These are phyloP conservation scores for Melikaiella ostensackeni DNA, from an alignment of 2,888 invertebrate species.

Conservation along the genomic window DNA sequence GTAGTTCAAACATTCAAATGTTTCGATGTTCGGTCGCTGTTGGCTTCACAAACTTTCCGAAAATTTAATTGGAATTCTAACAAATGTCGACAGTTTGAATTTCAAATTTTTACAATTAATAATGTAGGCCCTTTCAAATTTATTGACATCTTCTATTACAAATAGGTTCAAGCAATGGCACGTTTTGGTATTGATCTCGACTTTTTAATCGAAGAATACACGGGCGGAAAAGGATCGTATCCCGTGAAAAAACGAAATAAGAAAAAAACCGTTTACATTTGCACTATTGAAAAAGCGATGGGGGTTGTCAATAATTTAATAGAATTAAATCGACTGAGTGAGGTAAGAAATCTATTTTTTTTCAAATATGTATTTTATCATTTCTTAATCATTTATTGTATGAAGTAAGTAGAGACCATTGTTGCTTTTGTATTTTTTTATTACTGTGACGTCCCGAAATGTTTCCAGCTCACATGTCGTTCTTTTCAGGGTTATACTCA, in stretches of 20 bases:
- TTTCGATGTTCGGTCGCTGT: too few species aligned
- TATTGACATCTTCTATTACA: not conserved
- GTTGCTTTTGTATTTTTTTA: too few species aligned
- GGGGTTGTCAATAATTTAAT: constrained; percentile 91
- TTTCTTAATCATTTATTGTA: constrained; percentile 32
- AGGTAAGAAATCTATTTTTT: constrained; percentile 56
- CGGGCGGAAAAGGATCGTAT: constrained; percentile 90
- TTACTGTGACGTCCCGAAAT: too few species aligned
- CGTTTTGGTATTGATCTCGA: constrained; percentile 92
- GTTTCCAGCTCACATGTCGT: too few species aligned
- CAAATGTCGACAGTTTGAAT: not conserved
- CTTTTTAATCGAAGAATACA: constrained; percentile 97
- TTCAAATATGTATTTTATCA: not conserved
- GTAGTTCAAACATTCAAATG: not conserved
- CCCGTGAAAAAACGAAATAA: constrained; percentile 89
- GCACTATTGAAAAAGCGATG: constrained; percentile 96
- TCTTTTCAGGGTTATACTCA: too few species aligned
- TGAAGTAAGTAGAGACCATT: not conserved
- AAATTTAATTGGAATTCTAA: constrained; percentile 5
- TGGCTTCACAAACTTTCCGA: too few species aligned
- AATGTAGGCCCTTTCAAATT: not conserved
- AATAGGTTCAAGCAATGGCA: constrained; percentile 87
- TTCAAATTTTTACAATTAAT: not conserved
- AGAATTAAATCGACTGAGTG: constrained; percentile 84
- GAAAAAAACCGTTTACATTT: constrained; percentile 90